These are phyloP conservation scores for Spizaetus ornatus DNA, from an alignment of 2,113 vertebrate genomes.

Conservation along the genomic window DNA sequence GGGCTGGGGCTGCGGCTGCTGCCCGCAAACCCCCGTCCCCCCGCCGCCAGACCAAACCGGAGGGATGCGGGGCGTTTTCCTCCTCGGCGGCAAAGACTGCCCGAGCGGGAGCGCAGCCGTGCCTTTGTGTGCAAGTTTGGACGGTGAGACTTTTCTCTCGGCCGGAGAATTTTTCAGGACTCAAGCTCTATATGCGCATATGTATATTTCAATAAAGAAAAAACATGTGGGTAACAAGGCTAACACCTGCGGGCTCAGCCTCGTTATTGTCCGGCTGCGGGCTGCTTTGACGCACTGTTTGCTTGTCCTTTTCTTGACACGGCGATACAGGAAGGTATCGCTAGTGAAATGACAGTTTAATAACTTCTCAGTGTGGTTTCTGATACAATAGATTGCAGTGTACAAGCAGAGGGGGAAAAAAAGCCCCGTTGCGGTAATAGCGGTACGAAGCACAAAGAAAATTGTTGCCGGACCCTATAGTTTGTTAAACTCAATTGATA, in stretches of 20 bases:
- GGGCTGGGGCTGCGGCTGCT: neutral
- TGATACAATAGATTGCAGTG: neutral
- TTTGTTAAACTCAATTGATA: neutral
- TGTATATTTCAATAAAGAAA: neutral
- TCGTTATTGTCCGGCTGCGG: neutral
- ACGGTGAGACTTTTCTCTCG: neutral
- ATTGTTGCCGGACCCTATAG: neutral
- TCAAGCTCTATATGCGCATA: neutral
- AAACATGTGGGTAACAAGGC: neutral
- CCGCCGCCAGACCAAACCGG: neutral
- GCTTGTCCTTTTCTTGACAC: neutral
- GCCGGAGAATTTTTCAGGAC: neutral
- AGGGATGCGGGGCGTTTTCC: neutral
- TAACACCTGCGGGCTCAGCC: neutral
- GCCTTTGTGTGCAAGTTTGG: conserved; percentile 73
- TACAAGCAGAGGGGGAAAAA: neutral
- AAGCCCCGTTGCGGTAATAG: neutral
- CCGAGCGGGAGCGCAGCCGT: neutral
- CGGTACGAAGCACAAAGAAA: conserved; percentile 10
- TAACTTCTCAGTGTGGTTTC: neutral
- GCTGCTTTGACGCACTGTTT: neutral
- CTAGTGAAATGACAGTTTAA: neutral
- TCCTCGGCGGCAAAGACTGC: neutral
- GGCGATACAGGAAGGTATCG: neutral
- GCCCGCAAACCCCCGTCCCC: neutral